Evolutionary conservation across 1,140 invertebrate species (phyloP), one percentile per base, ranked within the genome.

Genomic region (Dendrolimus punctatus): DNA sequence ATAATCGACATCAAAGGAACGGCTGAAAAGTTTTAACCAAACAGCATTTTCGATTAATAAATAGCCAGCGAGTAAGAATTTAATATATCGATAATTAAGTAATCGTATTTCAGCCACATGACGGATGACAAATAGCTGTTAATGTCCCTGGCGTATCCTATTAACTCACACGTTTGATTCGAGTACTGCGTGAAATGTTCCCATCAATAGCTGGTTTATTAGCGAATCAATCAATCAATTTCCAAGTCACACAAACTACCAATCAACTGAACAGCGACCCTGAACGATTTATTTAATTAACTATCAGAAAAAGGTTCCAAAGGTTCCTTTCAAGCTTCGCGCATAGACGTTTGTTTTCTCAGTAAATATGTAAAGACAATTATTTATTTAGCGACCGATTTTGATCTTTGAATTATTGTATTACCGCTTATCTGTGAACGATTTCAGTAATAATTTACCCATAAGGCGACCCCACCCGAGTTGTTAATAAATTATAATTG

Each of bases 111-210:
- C 70, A 73, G 64, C 74, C 68, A 67, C 59, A 66, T 76, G 76
- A 76, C 71, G 62, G 57, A 59, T 76, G 79, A 80, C 76, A 81
- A 81, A 84, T 79, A 75, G 71, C 73, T 67, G 73, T 84, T 77
- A 84, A 73, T 68, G 71, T 71, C 69, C 60, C 41, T 52, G 46
- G 50, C 58, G 66, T 55, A 65, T 66, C 64, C 55, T 66, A 77
- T 76, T 68, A 72, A 62, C 63, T 66, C 53, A 36, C 50, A 51
- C 60, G 66, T 63, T 54, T 43, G 49, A 49, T 57, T 39, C 56
- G 68, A 60, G 55, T 39, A 50, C 50, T n/a, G 5, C 39, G 49
- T 44, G 42, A 49, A 60, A 57, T 53, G 51, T 53, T 53, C 53
- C 48, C 57, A 10, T 55, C 58, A 57, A 57, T 64, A 55, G 53